Evolutionary conservation across 2,113 vertebrate genomes (phyloP), one percentile per base, ranked within the genome.

Genomic region (Perognathus longimembris): DNA sequence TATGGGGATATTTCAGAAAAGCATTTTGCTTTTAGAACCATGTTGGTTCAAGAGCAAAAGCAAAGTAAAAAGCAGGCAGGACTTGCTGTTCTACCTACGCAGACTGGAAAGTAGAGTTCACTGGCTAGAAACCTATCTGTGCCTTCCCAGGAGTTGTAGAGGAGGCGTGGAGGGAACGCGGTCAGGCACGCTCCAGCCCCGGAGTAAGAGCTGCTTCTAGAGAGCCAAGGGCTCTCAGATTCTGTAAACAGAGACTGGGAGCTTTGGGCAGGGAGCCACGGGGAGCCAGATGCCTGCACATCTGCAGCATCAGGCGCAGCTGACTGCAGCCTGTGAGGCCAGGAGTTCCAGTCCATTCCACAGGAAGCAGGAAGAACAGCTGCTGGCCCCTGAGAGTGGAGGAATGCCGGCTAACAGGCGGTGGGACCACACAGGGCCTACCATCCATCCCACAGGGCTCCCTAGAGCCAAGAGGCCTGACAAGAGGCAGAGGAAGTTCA

Each of bases 221-320:
- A 40, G 80, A 85, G 67, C n/a, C 0, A 9, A n/a, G 15, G 59
- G 42, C 10, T 18, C 36, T 28, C 12, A 10, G 74, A 4, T 32
- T 32, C 42, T 36, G 36, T 22, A 28, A 10, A 26, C 24, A 42
- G 61, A 64, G 32, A 71, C 0, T 6, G 32, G 1, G 36, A 24
- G 34, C 18, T 0, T 12, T 34, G n/a, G 3, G 17, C 15, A 17
- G 6, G 5, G 4, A 69, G 5, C 34, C n/a, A 10, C 26, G n/a
- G 12, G 1, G 22, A 17, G 54, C 5, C 9, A 21, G 64, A 36
- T n/a, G 8, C 50, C 28, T 4, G 11, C 6, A 26, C 6, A 14
- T 14, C 24, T 7, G 30, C 34, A 22, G 32, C 7, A 50, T 21
- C 34, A 73, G 59, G 26, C 50, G 54, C 26, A 50, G n/a, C 54